phyloP scores from a whole-genome alignment of 2,888 invertebrate species.

The Tipula unca region DNA sequence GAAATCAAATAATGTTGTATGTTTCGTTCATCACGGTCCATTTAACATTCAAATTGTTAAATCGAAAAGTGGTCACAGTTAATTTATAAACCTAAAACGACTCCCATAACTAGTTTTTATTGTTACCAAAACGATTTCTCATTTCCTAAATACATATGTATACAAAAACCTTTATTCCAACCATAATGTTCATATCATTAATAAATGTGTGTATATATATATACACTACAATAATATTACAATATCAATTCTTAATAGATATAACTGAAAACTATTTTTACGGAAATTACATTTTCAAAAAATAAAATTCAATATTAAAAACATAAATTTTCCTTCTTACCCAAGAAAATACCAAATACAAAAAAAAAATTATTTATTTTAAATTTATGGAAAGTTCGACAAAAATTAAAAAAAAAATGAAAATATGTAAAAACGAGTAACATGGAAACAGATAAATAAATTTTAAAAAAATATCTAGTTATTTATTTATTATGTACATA shows the following conservation, averaged over 20 bases:
- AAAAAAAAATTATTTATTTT: neutral
- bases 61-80: neutral
- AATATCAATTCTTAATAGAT: neutral
- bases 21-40: neutral
- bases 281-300: neutral
- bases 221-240: neutral
- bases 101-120: neutral
- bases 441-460: neutral
- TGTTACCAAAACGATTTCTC: neutral
- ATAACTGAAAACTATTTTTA: neutral
- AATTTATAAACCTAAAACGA: neutral
- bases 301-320: neutral
- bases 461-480: neutral
- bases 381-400: conserved; percentile 14
- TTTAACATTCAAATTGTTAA: neutral
- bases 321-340: neutral
- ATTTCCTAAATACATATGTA: neutral
- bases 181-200: neutral
- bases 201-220: neutral
- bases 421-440: neutral
- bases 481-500: neutral
- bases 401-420: neutral
- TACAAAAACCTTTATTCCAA: neutral
- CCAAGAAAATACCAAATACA: neutral
- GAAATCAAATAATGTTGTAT: neutral